Evolutionary conservation across 2,113 vertebrate genomes (phyloP), one percentile per base, ranked within the genome.

Genomic region (Silurus meridionalis): DNA sequence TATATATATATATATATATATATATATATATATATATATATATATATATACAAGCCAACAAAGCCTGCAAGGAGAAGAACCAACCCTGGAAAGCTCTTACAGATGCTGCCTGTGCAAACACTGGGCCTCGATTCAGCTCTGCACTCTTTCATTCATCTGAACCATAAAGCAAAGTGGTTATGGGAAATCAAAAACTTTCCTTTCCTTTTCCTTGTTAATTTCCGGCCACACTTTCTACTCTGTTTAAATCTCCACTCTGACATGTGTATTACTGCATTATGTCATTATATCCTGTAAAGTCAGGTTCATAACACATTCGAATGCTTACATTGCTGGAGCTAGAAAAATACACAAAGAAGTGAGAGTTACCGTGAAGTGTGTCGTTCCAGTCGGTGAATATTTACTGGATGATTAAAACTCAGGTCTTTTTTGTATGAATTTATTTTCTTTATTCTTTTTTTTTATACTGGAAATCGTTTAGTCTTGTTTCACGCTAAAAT

Each of bases 391-490:
- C 83, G 85, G 88, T 91, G 90, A 91, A 82, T 89, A 85, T 89
- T 93, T 90, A 92, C 90, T 87, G 87, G 88, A 86, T 86, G 87
- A 69, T 92, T 78, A 89, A 91, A 91, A 53, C 48, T 25, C 28
- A 7, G 72, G 0, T 87, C 83, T 88, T 71, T 88, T 8, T 14
- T 78, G 37, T 37, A 37, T n/a, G 25, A 17, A 28, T n/a, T 28
- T 87, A 81, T 19, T 69, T 37, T 17, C 1, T 19, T 72, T 2
- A 17, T 37, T 28, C 86, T 79, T 17, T 60, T 21, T 80, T 58
- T 72, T 66, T 28, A 87, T 67, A 72, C 13, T 80, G 85, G 88
- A 89, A 71, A 82, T 90, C 83, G 55, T 48, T 67, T 6, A 78
- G 67, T 66, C 79, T 79, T 61, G 57, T 77, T 82, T 55, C 67